These are phyloP conservation scores for Dunckerocampus dactyliophorus DNA, from an alignment of 2,113 vertebrate species.

Conservation along the genomic window DNA sequence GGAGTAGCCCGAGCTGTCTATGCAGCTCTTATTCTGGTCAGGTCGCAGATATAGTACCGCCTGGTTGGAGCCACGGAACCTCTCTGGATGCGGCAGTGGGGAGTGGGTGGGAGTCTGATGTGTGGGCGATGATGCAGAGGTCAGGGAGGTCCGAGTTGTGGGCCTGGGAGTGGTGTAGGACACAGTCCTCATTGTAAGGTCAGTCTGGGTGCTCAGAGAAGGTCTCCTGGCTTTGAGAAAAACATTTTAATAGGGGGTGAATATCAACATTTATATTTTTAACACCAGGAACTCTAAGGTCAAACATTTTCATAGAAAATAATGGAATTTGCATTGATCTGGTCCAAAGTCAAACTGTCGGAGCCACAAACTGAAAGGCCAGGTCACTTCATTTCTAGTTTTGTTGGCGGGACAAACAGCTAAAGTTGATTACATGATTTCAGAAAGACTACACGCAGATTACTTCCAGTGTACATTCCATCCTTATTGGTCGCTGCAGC, in stretches of 20 bases:
- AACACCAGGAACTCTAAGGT: neutral
- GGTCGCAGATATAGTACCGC: constrained; percentile 19
- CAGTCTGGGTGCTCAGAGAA: constrained; percentile 5
- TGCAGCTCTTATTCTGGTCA: constrained; percentile 12
- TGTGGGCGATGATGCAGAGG: constrained; percentile 1
- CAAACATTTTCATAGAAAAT: no score
- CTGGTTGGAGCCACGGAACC: constrained; percentile 8
- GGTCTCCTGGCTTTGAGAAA: constrained; percentile 2
- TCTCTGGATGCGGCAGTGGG: constrained; percentile 7
- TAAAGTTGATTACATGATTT: no score
- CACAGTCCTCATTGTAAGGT: constrained; percentile 19
- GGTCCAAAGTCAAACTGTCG: no score
- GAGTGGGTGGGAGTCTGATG: constrained; percentile 18
- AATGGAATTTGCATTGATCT: no score
- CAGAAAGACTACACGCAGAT: no score
- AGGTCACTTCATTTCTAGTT: no score
- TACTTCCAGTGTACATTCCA: no score
- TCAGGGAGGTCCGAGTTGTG: constrained; percentile 48
- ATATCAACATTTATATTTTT: neutral
- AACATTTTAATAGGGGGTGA: neutral
- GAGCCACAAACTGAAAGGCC: no score
- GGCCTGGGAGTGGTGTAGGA: constrained; percentile 5
- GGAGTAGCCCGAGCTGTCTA: constrained; percentile 70
- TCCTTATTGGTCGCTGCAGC: no score
- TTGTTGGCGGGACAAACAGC: no score